These are phyloP conservation scores for Sebastes trivittatus DNA, from an alignment of 2,797 vertebrate genomes.

Conservation along the genomic window DNA sequence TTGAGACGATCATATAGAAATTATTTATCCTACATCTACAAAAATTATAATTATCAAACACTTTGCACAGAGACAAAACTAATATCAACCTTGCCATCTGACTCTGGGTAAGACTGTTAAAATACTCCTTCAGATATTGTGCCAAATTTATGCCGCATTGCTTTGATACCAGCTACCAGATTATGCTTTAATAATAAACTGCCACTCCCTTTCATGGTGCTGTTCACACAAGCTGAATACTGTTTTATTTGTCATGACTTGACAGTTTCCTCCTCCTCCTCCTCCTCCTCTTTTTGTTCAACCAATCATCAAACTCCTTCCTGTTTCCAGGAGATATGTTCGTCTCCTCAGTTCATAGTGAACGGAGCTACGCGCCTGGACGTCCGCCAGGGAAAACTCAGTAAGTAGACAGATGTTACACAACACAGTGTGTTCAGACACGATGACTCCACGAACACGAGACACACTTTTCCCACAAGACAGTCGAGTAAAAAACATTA, in stretches of 20 bases:
- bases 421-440: background rate
- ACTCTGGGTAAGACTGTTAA: background rate
- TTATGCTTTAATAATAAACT: background rate
- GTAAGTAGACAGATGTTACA: conserved; percentile 57
- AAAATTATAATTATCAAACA: background rate
- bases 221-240: background rate
- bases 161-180: background rate
- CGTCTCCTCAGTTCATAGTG: conserved; percentile 74
- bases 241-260: background rate
- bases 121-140: background rate
- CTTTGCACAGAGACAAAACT: background rate
- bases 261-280: background rate
- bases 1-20: background rate
- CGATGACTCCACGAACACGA: background rate
- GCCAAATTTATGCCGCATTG: background rate
- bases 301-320: background rate
- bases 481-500: background rate
- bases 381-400: conserved; percentile 77
- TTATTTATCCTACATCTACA: background rate
- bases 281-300: background rate
- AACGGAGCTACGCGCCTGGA: conserved; percentile 80
- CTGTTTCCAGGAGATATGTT: conserved; percentile 69
- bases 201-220: background rate
- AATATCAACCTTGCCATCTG: background rate
- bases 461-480: background rate